A percentile compares a stretch with the other conserved stretches of the same genome.
Conservation (phyloP, 2,888 invertebrate genomes). For the Altica lythri region DNA sequence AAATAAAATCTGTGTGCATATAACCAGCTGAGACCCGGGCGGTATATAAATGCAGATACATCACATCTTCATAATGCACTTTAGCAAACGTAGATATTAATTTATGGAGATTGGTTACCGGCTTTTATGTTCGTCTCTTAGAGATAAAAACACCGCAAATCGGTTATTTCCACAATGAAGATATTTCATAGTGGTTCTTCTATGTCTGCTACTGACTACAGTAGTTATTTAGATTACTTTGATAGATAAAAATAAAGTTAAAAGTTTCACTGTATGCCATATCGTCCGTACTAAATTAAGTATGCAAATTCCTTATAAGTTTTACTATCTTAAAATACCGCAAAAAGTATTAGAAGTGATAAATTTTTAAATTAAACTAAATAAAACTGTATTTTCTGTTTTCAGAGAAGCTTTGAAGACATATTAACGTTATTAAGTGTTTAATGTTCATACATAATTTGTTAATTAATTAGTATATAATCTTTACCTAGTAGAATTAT, state of each 20-base stretch:
- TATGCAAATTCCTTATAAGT: too few species aligned
- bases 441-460: too few species aligned
- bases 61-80: constrained; percentile 29
- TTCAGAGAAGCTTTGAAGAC: too few species aligned
- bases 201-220: neutral
- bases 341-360: too few species aligned
- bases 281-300: neutral
- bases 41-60: constrained; percentile 15
- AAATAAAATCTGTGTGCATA: constrained; percentile 24
- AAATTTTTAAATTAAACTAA: too few species aligned
- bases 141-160: constrained; percentile 4
- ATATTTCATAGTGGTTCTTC: constrained; percentile 1
- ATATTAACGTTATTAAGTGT: too few species aligned
- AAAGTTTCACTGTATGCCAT: neutral
- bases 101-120: constrained; percentile 30
- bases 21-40: constrained; percentile 3
- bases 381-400: too few species aligned
- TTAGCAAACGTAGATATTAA: constrained; percentile 30
- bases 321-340: too few species aligned
- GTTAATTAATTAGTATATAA: too few species aligned
- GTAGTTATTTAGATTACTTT: constrained; percentile 1
- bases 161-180: constrained; percentile 1
- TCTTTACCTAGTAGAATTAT: too few species aligned
- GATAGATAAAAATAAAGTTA: neutral
- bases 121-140: constrained; percentile 10